These are phyloP conservation scores for Ectropis crepuscularia DNA, from an alignment of 2,888 invertebrate genomes.

Conservation along the genomic window DNA sequence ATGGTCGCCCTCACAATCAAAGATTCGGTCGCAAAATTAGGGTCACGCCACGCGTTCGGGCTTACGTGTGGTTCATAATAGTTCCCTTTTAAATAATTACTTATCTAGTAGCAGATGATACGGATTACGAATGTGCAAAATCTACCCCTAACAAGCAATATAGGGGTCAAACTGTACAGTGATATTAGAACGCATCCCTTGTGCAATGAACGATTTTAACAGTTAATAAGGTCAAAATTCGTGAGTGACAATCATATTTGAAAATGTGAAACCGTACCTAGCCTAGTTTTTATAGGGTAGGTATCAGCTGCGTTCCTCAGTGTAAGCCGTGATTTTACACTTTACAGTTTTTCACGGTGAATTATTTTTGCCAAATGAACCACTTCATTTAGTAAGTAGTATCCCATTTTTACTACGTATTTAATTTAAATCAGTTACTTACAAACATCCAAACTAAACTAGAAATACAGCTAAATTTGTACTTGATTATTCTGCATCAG, in stretches of 20 bases:
- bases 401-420: no score
- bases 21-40: conserved; percentile 79
- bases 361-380: no score
- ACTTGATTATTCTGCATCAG: no score
- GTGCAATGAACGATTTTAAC: neutral
- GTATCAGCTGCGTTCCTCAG: no score
- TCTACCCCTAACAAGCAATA: conserved; percentile 57
- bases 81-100: conserved; percentile 82
- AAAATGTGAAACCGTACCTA: neutral
- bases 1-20: conserved; percentile 59
- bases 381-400: no score
- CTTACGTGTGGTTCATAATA: conserved; percentile 68
- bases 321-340: no score
- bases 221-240: conserved; percentile 8
- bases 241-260: neutral
- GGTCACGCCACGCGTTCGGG: conserved; percentile 71
- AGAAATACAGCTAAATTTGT: no score
- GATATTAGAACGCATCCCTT: conserved; percentile 42
- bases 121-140: conserved; percentile 69
- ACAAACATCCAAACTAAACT: no score
- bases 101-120: conserved; percentile 79
- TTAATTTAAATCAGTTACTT: no score
- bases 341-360: no score
- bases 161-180: conserved; percentile 47
- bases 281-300: no score